Conservation (phyloP, 2,888 invertebrate species). For the Notodonta ziczac region DNA sequence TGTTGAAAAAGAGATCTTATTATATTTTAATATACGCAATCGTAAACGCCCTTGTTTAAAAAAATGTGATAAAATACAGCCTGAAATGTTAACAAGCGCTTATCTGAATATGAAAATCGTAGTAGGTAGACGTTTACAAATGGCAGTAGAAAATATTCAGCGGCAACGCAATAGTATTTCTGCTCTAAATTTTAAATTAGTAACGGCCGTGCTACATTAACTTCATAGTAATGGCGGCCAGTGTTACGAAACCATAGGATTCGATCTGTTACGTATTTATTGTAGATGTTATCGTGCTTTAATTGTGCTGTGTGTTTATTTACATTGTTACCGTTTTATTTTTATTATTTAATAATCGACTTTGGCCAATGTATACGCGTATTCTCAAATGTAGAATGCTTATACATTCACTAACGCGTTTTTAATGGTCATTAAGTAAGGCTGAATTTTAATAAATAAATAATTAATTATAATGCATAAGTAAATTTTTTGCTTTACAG, state of each 20-base stretch:
- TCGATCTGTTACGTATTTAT: slow-evolving; percentile 21
- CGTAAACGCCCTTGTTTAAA: slow-evolving; percentile 34
- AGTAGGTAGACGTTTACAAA: slow-evolving; percentile 59
- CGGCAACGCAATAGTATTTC: slow-evolving; percentile 59
- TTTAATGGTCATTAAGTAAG: too few species aligned
- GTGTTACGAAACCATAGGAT: slow-evolving; percentile 30
- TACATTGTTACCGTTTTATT: background rate
- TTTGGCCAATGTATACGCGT: too few species aligned
- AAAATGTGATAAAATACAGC: slow-evolving; percentile 22
- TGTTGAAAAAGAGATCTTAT: too few species aligned
- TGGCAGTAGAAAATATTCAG: slow-evolving; percentile 61
- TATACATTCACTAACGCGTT: too few species aligned
- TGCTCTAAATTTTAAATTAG: slow-evolving; percentile 75
- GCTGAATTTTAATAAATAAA: too few species aligned
- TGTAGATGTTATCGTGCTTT: slow-evolving; percentile 31
- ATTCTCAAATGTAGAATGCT: too few species aligned
- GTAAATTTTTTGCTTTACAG: too few species aligned
- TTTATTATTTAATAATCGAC: too few species aligned
- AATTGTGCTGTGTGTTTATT: slow-evolving; percentile 24
- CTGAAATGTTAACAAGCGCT: slow-evolving; percentile 46
- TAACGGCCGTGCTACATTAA: slow-evolving; percentile 70
- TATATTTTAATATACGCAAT: slow-evolving; percentile 22
- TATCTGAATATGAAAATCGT: slow-evolving; percentile 70
- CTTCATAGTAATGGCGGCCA: slow-evolving; percentile 51
- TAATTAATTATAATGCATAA: too few species aligned